phyloP scores from a whole-genome alignment of 2,888 invertebrate species.

The Gymnoscelis rufifasciata region DNA sequence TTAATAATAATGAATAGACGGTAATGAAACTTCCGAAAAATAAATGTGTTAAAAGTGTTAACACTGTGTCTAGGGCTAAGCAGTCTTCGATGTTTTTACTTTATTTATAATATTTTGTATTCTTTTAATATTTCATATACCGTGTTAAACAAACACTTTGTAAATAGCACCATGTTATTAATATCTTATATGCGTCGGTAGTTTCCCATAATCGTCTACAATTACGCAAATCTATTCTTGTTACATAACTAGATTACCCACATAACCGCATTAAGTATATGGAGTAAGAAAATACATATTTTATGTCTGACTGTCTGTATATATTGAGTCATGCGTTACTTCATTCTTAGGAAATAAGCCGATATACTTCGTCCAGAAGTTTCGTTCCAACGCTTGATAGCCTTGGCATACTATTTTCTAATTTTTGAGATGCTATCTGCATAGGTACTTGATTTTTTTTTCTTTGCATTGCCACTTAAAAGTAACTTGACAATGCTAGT shows the following conservation, averaged over 20 bases:
- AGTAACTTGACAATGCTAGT: too few species aligned
- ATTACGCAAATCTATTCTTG: constrained; percentile 16
- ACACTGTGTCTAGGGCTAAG: too few species aligned
- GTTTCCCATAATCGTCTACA: background rate
- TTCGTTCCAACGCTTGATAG: constrained; percentile 12
- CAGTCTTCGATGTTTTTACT: too few species aligned
- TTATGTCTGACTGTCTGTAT: constrained; percentile 16
- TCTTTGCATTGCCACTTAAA: too few species aligned
- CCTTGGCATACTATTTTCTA: constrained; percentile 6
- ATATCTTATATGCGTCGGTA: constrained; percentile 3
- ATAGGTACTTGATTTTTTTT: too few species aligned
- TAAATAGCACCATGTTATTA: too few species aligned
- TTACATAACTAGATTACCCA: constrained; percentile 23
- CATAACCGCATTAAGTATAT: constrained; percentile 19
- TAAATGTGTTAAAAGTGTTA: too few species aligned
- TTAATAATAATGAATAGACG: too few species aligned
- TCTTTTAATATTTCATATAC: too few species aligned
- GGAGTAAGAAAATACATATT: constrained; percentile 23
- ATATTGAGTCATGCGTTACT: constrained; percentile 19
- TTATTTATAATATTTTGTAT: too few species aligned
- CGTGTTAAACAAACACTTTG: too few species aligned
- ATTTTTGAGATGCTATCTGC: background rate
- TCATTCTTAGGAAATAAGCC: constrained; percentile 14
- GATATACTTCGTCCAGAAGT: constrained; percentile 10
- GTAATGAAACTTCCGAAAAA: too few species aligned